A percentile compares a stretch with the other conserved stretches of the same genome.
These are phyloP conservation scores for Sebastes goodei DNA, from an alignment of 2,797 vertebrate species.

Conservation along the genomic window DNA sequence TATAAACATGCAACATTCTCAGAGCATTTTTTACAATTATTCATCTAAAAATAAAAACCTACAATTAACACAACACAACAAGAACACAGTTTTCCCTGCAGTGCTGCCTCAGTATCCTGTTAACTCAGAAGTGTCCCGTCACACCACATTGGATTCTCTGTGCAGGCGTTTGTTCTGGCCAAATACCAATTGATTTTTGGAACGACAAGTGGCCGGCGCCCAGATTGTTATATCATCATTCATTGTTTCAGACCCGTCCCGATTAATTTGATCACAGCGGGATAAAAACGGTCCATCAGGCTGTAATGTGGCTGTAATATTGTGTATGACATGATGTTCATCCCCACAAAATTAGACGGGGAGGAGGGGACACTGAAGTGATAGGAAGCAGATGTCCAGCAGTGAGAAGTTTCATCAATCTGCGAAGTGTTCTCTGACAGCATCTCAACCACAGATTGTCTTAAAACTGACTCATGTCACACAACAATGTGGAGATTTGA, in stretches of 20 bases:
- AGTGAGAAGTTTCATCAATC: constrained; percentile 22
- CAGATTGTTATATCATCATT: constrained; percentile 68
- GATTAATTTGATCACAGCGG: constrained; percentile 64
- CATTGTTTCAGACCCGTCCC: constrained; percentile 62
- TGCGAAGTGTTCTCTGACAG: neutral
- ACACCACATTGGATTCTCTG: constrained; percentile 42
- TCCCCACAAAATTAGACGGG: constrained; percentile 14
- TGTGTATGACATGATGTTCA: constrained; percentile 40
- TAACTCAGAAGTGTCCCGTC: constrained; percentile 35
- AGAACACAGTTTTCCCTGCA: neutral
- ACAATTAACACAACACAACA: neutral
- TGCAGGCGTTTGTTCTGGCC: constrained; percentile 54
- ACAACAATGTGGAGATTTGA: neutral
- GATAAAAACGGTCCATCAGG: constrained; percentile 60
- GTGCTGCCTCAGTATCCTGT: constrained; percentile 7
- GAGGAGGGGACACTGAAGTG: neutral
- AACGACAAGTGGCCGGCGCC: constrained; percentile 49
- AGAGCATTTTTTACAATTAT: neutral
- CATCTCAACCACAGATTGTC: neutral
- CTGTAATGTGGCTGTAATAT: constrained; percentile 60
- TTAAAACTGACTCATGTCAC: neutral
- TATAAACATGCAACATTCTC: neutral
- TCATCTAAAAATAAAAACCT: neutral
- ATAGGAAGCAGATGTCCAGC: constrained; percentile 44
- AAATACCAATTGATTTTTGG: constrained; percentile 66